Evolutionary conservation across 2,113 vertebrate species (phyloP), one percentile per base, ranked within the genome.

Genomic region (Passer montanus): DNA sequence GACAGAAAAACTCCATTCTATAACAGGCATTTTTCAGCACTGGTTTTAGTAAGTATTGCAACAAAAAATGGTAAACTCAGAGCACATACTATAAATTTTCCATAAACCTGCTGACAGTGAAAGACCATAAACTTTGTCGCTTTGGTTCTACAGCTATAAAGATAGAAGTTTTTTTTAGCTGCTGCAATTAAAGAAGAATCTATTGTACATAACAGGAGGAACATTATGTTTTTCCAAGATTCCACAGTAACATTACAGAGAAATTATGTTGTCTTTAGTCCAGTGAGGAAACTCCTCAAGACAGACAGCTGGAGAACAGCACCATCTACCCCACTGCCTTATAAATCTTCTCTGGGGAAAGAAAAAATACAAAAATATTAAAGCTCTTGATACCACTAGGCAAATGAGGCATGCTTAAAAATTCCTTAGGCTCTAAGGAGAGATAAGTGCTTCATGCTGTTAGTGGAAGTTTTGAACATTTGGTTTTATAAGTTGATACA

Each of bases 211-310:
- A 95, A 85, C 90, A 90, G 89, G 75, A 94, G 93, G 95, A 95
- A 96, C 96, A 96, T 93, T 89, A 91, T 96, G 96, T 96, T 97
- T 97, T 95, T 95, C 95, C 94, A 97, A 97, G 94, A 95, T 96
- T 97, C 95, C 92, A 90, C 94, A 88, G 94, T 93, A 95, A 93
- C 94, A 95, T 95, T 95, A 95, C 93, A 96, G 90, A 96, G 87
- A 95, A 96, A 86, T 94, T 76, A 93, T 94, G 87, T 55, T 88
- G 55, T 91, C 59, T 80, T 95, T 93, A 91, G 82, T 70, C 89
- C 94, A 96, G 87, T 86, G 82, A 95, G 94, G 90, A 96, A 95
- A 94, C 87, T 95, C 82, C 79, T 96, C 82, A 94, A 94, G 84
- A 95, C 22, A 95, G 91, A 95, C 87, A 87, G 90, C 72, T 95